A percentile compares a stretch with the other conserved stretches of the same genome.
phyloP scores from a whole-genome alignment of 2,797 vertebrate genomes.

The Fringilla coelebs region DNA sequence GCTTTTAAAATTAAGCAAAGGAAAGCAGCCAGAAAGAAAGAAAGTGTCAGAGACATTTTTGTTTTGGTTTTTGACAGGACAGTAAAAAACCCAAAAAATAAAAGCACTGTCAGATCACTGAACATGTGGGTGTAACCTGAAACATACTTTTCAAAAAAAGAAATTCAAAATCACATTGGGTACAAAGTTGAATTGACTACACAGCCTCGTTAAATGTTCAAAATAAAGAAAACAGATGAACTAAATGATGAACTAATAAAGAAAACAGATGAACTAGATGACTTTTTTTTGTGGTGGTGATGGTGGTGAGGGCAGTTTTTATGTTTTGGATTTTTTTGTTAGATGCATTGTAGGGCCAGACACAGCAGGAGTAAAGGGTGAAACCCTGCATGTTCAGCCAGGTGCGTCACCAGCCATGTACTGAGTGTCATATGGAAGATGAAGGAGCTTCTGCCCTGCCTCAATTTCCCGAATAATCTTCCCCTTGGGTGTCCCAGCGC shows the following conservation, averaged over 20 bases:
- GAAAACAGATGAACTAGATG: neutral
- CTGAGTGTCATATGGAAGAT: neutral
- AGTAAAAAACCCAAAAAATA: too few species aligned
- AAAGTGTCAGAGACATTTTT: neutral
- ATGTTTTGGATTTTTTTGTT: neutral
- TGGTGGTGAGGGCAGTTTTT: rapidly evolving
- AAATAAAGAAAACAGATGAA: neutral
- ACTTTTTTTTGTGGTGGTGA: neutral
- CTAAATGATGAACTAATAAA: neutral
- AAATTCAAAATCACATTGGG: neutral
- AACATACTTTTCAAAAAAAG: neutral
- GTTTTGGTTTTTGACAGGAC: neutral
- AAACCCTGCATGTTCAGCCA: neutral
- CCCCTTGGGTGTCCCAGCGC: neutral
- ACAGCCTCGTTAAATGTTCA: neutral
- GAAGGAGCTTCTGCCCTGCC: neutral
- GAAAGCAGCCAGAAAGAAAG: neutral
- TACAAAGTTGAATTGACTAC: neutral
- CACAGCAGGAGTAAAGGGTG: neutral
- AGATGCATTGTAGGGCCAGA: neutral
- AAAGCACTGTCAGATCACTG: neutral
- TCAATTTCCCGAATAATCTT: neutral
- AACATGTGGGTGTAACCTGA: neutral
- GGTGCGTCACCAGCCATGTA: neutral
- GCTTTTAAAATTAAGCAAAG: neutral